These are phyloP conservation scores for Mus musculus DNA, from an alignment of 2,113 vertebrate genomes.

Conservation along the genomic window GRCm39 chr2:129114501-129115000, in stretches of 20 bases:
- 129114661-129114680: neutral
- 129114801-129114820: neutral
- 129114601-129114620: constrained; percentile 49
- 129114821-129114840: neutral
- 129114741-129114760: constrained; percentile 30
- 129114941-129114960: neutral
- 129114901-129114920: constrained; percentile 18
- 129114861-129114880: neutral
- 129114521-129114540: constrained; percentile 39
- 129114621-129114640: constrained; percentile 19
- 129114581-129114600: constrained; percentile 4
- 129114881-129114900: neutral
- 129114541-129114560: constrained; percentile 14
- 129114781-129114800: neutral
- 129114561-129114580: constrained; percentile 36
- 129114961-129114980: neutral
- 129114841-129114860: constrained; percentile 37
- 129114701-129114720: constrained; percentile 37
- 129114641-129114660: constrained; percentile 59
- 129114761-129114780: neutral
- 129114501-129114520: constrained; percentile 25
- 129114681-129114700: neutral
- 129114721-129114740: constrained; percentile 50
- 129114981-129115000: constrained; percentile 15
- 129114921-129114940: neutral